A percentile compares a stretch with the other conserved stretches of the same genome.
Evolutionary conservation across 2,888 invertebrate genomes (phyloP).

Genomic region (Aporophyla lueneburgensis): DNA sequence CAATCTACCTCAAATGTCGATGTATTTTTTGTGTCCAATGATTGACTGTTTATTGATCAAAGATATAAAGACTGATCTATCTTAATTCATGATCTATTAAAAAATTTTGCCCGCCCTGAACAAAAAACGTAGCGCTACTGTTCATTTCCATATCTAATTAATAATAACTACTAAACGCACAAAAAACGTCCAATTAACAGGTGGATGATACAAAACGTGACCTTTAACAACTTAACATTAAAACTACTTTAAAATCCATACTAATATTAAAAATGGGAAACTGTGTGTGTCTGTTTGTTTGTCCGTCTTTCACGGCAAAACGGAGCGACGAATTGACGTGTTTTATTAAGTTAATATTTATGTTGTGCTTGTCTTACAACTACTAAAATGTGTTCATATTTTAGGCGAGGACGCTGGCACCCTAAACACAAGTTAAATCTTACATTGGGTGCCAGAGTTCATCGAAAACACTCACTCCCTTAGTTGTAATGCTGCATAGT

Average conservation of each 20-base stretch:
- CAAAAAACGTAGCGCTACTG: conserved; percentile 46
- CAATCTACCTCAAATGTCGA: neutral
- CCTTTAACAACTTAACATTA: neutral
- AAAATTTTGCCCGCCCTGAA: neutral
- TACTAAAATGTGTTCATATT: no score
- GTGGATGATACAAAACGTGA: conserved; percentile 3
- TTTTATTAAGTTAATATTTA: no score
- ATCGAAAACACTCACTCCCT: no score
- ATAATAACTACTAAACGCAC: conserved; percentile 23
- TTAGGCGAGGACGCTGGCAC: no score
- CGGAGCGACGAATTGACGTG: no score
- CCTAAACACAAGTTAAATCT: no score
- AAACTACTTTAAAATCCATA: neutral
- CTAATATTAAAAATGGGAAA: no score
- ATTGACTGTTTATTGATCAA: conserved; percentile 27
- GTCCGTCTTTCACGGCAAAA: no score
- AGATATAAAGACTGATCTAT: neutral
- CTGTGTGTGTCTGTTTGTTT: no score
- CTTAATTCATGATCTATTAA: conserved; percentile 19
- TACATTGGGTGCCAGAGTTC: no score
- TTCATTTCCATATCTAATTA: conserved; percentile 36
- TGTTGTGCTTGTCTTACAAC: no score
- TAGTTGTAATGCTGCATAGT: no score
- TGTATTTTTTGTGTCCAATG: neutral
- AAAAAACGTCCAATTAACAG: conserved; percentile 10